Conservation (phyloP, 92 coral and sea anemone species). For the Phenganax stokvisi region DNA sequence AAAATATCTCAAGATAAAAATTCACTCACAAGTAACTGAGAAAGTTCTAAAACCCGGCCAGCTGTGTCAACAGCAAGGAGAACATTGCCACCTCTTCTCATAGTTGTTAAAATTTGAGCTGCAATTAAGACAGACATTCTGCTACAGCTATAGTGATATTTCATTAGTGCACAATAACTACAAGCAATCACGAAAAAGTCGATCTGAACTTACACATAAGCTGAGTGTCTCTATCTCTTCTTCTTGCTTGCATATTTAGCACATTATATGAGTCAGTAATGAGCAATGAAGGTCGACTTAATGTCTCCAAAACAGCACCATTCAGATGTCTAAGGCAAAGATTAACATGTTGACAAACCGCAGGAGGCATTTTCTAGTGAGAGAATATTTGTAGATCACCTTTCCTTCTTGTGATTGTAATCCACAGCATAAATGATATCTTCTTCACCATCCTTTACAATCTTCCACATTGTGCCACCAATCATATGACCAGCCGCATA, state of each 20-base stretch:
- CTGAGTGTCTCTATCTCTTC: slow-evolving; percentile 90
- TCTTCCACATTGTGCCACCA: slow-evolving; percentile 99
- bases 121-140: background rate
- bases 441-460: slow-evolving; percentile 98
- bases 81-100: slow-evolving; percentile 89
- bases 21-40: slow-evolving; percentile 71
- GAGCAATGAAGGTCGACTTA: slow-evolving; percentile 80
- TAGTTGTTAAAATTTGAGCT: slow-evolving; percentile 81
- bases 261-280: slow-evolving; percentile 92
- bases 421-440: slow-evolving; percentile 97
- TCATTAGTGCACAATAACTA: background rate
- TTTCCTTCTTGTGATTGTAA: slow-evolving; percentile 95
- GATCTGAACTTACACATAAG: slow-evolving; percentile 75
- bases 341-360: background rate
- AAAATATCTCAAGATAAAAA: background rate
- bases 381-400: slow-evolving; percentile 31
- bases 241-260: slow-evolving; percentile 83
- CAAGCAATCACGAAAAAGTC: background rate
- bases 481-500: slow-evolving; percentile 99
- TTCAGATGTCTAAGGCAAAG: slow-evolving; percentile 63
- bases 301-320: slow-evolving; percentile 94
- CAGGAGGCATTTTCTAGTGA: background rate
- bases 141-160: background rate
- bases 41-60: slow-evolving; percentile 87
- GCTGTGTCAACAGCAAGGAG: slow-evolving; percentile 88